Evolutionary conservation across 2,888 invertebrate genomes (phyloP).

Genomic region (Tetranychus piercei): DNA sequence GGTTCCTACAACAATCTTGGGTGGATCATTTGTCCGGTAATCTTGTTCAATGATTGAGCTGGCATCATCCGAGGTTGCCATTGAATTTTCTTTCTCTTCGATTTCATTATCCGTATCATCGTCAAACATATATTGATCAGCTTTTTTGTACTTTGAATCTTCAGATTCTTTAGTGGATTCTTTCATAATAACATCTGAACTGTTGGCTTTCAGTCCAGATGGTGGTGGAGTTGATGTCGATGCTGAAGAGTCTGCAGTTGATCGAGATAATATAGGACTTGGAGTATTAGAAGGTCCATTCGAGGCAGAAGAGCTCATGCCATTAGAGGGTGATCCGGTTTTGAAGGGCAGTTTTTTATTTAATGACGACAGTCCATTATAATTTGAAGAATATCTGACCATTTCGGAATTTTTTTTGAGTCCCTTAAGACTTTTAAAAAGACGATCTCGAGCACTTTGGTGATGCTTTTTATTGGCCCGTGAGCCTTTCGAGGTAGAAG

Average conservation of each 20-base stretch:
- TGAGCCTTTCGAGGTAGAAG: conserved; percentile 9
- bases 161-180: background rate
- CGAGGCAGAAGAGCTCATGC: background rate
- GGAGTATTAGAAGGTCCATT: background rate
- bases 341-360: background rate
- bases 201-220: background rate
- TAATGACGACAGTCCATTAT: background rate
- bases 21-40: background rate
- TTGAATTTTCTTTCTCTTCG: background rate
- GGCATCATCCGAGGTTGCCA: background rate
- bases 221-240: background rate
- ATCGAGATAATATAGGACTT: background rate
- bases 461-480: conserved; percentile 20
- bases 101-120: conserved; percentile 10
- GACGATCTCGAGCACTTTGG: conserved; percentile 25
- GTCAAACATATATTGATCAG: conserved; percentile 3
- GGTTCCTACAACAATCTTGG: background rate
- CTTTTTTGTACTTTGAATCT: conserved; percentile 16
- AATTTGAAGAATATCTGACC: background rate
- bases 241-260: background rate
- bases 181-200: background rate
- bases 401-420: conserved; percentile 25
- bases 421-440: conserved; percentile 26
- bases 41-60: background rate
- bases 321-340: background rate